Evolutionary conservation across 2,888 invertebrate genomes (phyloP), one percentile per base, ranked within the genome.

Genomic region (Mystacides longicornis): DNA sequence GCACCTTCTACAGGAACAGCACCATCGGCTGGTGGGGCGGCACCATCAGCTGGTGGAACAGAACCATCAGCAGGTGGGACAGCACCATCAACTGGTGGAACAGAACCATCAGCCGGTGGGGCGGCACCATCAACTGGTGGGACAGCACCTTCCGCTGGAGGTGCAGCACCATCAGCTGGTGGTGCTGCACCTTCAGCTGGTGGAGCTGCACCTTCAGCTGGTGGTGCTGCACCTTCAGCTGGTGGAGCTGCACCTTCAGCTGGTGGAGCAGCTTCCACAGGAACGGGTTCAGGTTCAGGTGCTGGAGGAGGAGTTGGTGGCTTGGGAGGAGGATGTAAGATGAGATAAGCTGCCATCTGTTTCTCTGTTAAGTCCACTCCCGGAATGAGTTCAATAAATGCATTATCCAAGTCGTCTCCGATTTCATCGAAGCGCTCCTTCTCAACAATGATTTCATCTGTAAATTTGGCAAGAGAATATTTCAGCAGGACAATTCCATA

Each of bases 371-470:
- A 75, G 65, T 77, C 74, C 63, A 81, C 78, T 65, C 81, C 81
- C 54, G 79, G 79, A 71, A 83, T 80, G 65, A 86, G 77, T 73
- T 94, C 93, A 69, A 90, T 85, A 81, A 94, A 93, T 65, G 94
- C 93, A 72, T 85, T 82, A 79, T 95, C 95, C 81, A 96, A 82
- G 78, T 90, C 93, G 73, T 93, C 89, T 67, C 89, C 90, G 77
- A 96, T 89, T 72, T 87, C 83, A 79, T 92, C 93, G 84, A 86
- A 94, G 75, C 85, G 86, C 81, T 94, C 93, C 80, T 89, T 93
- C 75, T 88, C 89, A 69, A 76, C 78, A 77, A 90, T 87, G 78
- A 89, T 81, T 71, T 90, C 89, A 83, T 90, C 90, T 89, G 82
- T 68, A 78, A 67, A 54, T 48, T 57, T 59, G 55, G 58, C 59